Evolutionary conservation across 2,888 invertebrate genomes (phyloP).

Genomic region (Marasmarcha lunaedactyla): DNA sequence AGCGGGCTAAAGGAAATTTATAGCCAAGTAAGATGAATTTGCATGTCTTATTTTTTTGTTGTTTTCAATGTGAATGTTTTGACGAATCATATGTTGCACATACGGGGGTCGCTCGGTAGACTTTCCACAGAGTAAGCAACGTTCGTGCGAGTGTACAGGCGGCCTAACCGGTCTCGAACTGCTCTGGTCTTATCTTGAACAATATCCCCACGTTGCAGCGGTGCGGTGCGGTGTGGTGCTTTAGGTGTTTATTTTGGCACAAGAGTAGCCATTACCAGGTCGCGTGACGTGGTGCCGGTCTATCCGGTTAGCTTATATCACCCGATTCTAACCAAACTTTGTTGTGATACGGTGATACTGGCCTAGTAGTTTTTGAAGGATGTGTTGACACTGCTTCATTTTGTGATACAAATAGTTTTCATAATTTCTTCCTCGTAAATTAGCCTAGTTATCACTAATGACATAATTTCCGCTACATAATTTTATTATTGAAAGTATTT

Average conservation of each 20-base stretch:
- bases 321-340: neutral
- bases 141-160: too few relatives aligned
- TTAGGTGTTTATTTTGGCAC: neutral
- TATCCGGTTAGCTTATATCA: neutral
- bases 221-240: neutral
- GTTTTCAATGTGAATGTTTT: constrained; percentile 2
- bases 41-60: constrained; percentile 11
- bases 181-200: neutral
- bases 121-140: too few relatives aligned
- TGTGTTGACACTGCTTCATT: too few relatives aligned
- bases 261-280: neutral
- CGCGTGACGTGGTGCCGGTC: neutral
- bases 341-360: too few relatives aligned
- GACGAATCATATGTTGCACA: neutral
- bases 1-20: constrained; percentile 68
- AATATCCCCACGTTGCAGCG: neutral
- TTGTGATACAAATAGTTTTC: too few relatives aligned
- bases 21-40: constrained; percentile 66
- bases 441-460: too few relatives aligned
- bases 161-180: too few relatives aligned
- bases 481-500: too few relatives aligned
- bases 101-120: too few relatives aligned
- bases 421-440: too few relatives aligned
- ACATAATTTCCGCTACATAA: too few relatives aligned
- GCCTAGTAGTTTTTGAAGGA: too few relatives aligned